Evolutionary conservation across 2,113 vertebrate genomes (phyloP), one percentile per base, ranked within the genome.

Genomic region (Uropsilus gracilis): DNA sequence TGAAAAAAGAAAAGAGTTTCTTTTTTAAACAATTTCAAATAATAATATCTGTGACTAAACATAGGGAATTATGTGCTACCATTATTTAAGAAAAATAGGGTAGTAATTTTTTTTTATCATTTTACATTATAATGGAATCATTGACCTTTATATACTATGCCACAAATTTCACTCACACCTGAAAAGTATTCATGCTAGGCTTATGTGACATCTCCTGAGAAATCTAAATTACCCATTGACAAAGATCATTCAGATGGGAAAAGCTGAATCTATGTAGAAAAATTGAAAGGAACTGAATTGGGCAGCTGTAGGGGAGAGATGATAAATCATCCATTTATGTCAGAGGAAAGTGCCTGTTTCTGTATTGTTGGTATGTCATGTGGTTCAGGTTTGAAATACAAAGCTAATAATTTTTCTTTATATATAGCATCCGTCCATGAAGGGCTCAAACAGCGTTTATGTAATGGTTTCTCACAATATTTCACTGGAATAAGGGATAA

Each of bases 211-310:
- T 98, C 95, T 97, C 93, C 46, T 95, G 75, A 92, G 81, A 96
- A 94, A 94, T 98, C 95, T 97, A 97, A 98, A 98, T 98, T 98
- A 95, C 71, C 89, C 75, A 95, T 94, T 98, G 96, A 97, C 96
- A 95, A 92, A 88, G 89, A 97, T 97, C 96, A 97, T 97, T 97
- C 91, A 96, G 96, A 96, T 91, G 96, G 97, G 94, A 97, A 97
- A 97, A 95, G 77, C 48, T 95, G 96, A 98, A 97, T 95, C 96
- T 94, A 90, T 95, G 72, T 76, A 88, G 94, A 55, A 97, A 96
- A 26, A 61, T 86, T 63, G 86, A 95, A 93, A 97, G 95, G 91
- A 96, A 93, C 64, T 92, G 42, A 77, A 72, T 85, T 95, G 92
- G 93, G 46, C 71, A 81, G 84, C 81, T 73, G 72, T 57, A 64